Percentiles rank a stretch among this genome's conserved stretches.
Evolutionary conservation across 2,888 invertebrate genomes (phyloP).

Genomic region (Pristionchus japonicus): DNA sequence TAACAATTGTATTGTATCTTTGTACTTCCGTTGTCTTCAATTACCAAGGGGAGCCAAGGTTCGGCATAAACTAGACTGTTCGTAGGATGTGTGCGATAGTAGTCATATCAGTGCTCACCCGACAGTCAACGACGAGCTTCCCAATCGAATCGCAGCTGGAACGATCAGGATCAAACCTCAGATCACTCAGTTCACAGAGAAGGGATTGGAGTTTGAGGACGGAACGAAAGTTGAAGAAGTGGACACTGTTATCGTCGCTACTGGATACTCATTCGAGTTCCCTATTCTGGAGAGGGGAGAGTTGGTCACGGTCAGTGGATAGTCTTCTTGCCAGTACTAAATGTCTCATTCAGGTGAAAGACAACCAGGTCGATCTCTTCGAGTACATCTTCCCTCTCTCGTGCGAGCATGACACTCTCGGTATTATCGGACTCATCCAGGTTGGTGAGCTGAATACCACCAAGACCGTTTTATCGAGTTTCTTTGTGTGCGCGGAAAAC

Average conservation of each 20-base stretch:
- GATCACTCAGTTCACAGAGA: conserved; percentile 64
- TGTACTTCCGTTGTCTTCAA: no score
- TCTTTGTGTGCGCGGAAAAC: no score
- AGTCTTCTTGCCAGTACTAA: background rate
- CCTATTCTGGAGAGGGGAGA: conserved; percentile 73
- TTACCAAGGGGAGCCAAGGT: no score
- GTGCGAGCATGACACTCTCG: conserved; percentile 76
- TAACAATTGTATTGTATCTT: no score
- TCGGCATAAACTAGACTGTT: background rate
- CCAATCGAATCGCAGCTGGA: conserved; percentile 76
- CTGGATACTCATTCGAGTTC: conserved; percentile 77
- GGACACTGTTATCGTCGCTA: conserved; percentile 74
- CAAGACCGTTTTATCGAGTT: no score
- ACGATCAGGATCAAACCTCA: conserved; percentile 61
- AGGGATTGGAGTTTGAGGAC: conserved; percentile 64
- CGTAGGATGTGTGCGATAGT: no score
- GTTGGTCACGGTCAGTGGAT: conserved; percentile 58
- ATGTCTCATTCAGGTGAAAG: background rate
- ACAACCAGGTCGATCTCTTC: conserved; percentile 74
- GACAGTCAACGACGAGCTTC: conserved; percentile 77
- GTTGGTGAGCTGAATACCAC: no score
- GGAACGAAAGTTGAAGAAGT: conserved; percentile 58
- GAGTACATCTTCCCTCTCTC: conserved; percentile 76
- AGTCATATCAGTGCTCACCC: conserved; percentile 62
- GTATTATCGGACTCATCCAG: conserved; percentile 77